Percentiles rank a stretch among this genome's conserved stretches.
phyloP scores from a whole-genome alignment of 2,888 invertebrate genomes.

The Dasypolia templi region DNA sequence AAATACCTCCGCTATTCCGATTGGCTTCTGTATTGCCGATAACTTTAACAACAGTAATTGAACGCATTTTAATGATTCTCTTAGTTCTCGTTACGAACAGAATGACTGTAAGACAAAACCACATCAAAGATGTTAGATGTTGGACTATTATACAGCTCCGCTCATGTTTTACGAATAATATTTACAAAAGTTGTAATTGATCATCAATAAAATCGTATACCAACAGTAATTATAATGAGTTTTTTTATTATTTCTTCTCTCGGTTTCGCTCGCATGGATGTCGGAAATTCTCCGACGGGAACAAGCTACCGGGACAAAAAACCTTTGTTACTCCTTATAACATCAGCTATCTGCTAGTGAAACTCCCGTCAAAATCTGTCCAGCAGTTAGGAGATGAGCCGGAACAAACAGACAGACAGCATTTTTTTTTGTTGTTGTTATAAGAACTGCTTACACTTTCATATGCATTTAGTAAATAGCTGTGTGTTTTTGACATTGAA shows the following conservation, averaged over 20 bases:
- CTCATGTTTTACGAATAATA: conserved; percentile 31
- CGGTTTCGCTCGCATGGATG: too few relatives aligned
- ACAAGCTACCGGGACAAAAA: too few relatives aligned
- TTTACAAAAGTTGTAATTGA: conserved; percentile 42
- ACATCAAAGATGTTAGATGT: conserved; percentile 61
- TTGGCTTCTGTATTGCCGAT: conserved; percentile 86
- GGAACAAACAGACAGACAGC: too few relatives aligned
- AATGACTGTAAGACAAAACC: conserved; percentile 64
- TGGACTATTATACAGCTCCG: conserved; percentile 24
- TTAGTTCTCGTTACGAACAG: conserved; percentile 69
- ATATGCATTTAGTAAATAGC: too few relatives aligned
- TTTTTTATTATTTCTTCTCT: conserved; percentile 24
- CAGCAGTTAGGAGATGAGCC: too few relatives aligned
- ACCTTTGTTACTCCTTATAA: too few relatives aligned
- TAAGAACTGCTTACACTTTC: too few relatives aligned
- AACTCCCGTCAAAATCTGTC: too few relatives aligned
- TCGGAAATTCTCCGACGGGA: too few relatives aligned
- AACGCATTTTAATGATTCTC: conserved; percentile 78
- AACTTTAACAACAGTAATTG: conserved; percentile 82
- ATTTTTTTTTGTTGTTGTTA: too few relatives aligned
- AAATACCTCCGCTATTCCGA: conserved; percentile 81
- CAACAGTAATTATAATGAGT: conserved; percentile 19
- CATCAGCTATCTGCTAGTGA: too few relatives aligned
- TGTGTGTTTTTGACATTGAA: too few relatives aligned
- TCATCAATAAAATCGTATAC: conserved; percentile 36